These are phyloP conservation scores for Cydia splendana DNA, from an alignment of 1,140 invertebrate genomes.

Conservation along the genomic window DNA sequence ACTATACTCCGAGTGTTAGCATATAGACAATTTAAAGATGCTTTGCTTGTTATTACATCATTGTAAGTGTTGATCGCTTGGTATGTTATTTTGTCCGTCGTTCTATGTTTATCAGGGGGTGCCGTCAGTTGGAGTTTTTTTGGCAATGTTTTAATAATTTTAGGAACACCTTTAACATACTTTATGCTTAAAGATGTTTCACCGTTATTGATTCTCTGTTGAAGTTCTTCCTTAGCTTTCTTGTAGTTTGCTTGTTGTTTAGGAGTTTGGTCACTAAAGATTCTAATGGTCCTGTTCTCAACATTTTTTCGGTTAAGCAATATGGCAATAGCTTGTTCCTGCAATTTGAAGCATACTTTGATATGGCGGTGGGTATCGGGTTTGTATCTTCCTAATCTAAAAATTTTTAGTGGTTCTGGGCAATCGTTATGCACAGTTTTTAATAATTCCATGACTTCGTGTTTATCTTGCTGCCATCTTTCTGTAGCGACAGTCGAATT, in stretches of 20 bases:
- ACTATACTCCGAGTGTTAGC: constrained; percentile 38
- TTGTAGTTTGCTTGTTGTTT: constrained; percentile 32
- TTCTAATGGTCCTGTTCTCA: constrained; percentile 22
- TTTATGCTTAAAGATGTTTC: constrained; percentile 33
- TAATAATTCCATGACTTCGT: not conserved
- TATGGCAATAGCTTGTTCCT: not conserved
- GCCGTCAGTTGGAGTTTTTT: constrained; percentile 38
- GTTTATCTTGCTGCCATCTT: not conserved
- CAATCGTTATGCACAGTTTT: not conserved
- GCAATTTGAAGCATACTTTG: not conserved
- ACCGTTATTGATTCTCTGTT: constrained; percentile 28
- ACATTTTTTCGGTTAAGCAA: constrained; percentile 23
- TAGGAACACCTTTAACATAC: constrained; percentile 35
- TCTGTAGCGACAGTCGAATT: not conserved
- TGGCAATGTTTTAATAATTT: constrained; percentile 37
- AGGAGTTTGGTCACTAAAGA: constrained; percentile 38
- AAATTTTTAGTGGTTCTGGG: not conserved
- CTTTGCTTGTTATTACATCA: not conserved
- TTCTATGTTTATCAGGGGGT: not conserved
- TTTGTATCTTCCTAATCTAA: not conserved
- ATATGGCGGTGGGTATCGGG: not conserved
- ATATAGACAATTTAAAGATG: constrained; percentile 38
- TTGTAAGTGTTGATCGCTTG: not conserved
- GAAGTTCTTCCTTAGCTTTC: constrained; percentile 33
- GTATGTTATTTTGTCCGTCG: not conserved